A percentile compares a stretch with the other conserved stretches of the same genome.
These are phyloP conservation scores for Euzophera pinguis DNA, from an alignment of 2,888 invertebrate species.

Conservation along the genomic window DNA sequence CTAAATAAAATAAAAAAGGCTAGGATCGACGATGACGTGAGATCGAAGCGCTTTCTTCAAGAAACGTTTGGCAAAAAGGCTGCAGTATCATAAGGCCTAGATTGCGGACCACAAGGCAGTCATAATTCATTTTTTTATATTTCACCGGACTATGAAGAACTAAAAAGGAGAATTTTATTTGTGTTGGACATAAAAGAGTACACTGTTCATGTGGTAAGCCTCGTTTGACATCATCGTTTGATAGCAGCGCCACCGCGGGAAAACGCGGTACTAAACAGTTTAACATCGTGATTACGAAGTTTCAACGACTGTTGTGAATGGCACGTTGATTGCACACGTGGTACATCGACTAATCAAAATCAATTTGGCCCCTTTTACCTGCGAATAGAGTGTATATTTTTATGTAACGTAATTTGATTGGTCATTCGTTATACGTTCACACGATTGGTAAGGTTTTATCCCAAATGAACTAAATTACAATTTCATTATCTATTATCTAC, in stretches of 20 bases:
- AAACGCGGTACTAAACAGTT: neutral
- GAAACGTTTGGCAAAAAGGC: too few relatives aligned
- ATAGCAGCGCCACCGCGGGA: neutral
- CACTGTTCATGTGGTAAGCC: neutral
- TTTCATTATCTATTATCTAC: too few relatives aligned
- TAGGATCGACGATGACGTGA: too few relatives aligned
- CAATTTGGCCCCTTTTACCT: neutral
- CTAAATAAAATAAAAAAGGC: too few relatives aligned
- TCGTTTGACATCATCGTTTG: neutral
- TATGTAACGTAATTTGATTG: neutral
- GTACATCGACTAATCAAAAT: neutral
- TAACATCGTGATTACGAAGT: neutral
- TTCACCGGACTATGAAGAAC: too few relatives aligned
- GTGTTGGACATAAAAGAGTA: neutral
- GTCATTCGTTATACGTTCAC: neutral
- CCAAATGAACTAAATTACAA: too few relatives aligned
- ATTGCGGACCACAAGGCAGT: too few relatives aligned
- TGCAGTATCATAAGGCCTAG: too few relatives aligned
- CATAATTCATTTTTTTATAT: too few relatives aligned
- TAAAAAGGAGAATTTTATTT: too few relatives aligned
- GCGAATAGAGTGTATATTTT: neutral
- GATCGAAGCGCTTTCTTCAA: too few relatives aligned
- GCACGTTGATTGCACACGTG: constrained; percentile 1
- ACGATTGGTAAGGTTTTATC: neutral
- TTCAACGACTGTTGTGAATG: neutral